Evolutionary conservation across 2,113 vertebrate genomes (phyloP).

Genomic region (Ammodytes dubius): DNA sequence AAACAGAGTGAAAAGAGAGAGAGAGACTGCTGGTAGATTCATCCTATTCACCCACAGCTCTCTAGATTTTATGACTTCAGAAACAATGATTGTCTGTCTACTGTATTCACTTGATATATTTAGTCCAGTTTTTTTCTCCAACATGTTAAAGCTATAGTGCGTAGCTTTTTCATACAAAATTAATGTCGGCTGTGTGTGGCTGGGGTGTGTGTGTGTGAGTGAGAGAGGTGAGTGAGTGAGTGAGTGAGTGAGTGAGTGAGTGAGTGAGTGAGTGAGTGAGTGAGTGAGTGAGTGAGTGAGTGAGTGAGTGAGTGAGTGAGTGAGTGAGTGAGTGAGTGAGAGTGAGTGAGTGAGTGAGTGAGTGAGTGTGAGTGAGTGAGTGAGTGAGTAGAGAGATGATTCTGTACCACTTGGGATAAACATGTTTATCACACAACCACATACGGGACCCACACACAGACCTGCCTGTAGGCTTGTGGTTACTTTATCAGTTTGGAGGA

Average conservation of each 20-base stretch:
- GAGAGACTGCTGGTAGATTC: conserved; percentile 48
- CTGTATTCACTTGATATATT: no score
- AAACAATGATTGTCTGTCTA: neutral
- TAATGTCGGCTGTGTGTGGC: neutral
- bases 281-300: neutral
- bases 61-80: conserved; percentile 37
- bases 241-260: neutral
- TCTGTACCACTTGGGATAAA: conserved; percentile 1
- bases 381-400: conserved; percentile 21
- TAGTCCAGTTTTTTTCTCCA: no score
- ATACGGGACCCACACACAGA: conserved; percentile 34
- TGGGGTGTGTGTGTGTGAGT: neutral
- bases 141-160: no score
- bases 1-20: conserved; percentile 38
- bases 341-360: neutral
- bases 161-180: no score
- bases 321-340: neutral
- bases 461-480: conserved; percentile 40
- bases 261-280: conserved; percentile 8
- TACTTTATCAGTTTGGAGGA: conserved; percentile 11
- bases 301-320: conserved; percentile 1
- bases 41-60: conserved; percentile 32
- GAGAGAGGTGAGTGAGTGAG: neutral
- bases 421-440: conserved; percentile 34
- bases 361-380: neutral